A percentile compares a stretch with the other conserved stretches of the same genome.
phyloP scores from a whole-genome alignment of 2,888 invertebrate species.

The Drosophila histrio region DNA sequence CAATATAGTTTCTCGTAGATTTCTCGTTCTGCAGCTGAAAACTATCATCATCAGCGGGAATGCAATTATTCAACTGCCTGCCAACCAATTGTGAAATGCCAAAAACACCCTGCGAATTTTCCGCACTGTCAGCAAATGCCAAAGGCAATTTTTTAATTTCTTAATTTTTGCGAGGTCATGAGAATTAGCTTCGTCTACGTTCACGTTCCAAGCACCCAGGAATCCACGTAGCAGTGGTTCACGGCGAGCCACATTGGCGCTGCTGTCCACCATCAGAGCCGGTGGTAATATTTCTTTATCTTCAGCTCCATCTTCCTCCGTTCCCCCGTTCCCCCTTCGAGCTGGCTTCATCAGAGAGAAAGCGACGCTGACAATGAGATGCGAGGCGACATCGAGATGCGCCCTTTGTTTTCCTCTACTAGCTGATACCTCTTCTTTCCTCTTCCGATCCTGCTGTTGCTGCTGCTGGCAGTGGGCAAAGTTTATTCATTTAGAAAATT shows the following conservation, averaged over 20 bases:
- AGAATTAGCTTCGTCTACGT: constrained; percentile 60
- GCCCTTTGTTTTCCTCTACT: constrained; percentile 54
- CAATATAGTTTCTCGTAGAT: background rate
- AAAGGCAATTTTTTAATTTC: constrained; percentile 81
- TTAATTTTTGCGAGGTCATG: constrained; percentile 81
- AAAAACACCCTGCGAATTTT: constrained; percentile 73
- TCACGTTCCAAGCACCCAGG: constrained; percentile 7
- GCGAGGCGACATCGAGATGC: constrained; percentile 60
- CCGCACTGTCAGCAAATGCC: constrained; percentile 70
- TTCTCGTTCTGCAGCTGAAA: constrained; percentile 19
- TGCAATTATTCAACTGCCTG: constrained; percentile 73
- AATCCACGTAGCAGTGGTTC: constrained; percentile 11
- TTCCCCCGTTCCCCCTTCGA: background rate
- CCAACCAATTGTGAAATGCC: constrained; percentile 66
- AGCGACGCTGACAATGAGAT: constrained; percentile 56
- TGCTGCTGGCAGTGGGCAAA: constrained; percentile 52
- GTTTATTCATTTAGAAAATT: constrained; percentile 82
- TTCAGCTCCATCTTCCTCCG: constrained; percentile 28
- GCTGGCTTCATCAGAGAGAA: constrained; percentile 26
- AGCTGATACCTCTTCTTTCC: background rate
- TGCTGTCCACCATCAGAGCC: constrained; percentile 39
- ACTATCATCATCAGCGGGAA: constrained; percentile 36
- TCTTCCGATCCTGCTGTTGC: constrained; percentile 6
- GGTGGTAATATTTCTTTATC: constrained; percentile 75
- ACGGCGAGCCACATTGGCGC: constrained; percentile 18